Evolutionary conservation across 2,797 vertebrate species (phyloP).

Genomic region (Enteromius thamalakanensis): DNA sequence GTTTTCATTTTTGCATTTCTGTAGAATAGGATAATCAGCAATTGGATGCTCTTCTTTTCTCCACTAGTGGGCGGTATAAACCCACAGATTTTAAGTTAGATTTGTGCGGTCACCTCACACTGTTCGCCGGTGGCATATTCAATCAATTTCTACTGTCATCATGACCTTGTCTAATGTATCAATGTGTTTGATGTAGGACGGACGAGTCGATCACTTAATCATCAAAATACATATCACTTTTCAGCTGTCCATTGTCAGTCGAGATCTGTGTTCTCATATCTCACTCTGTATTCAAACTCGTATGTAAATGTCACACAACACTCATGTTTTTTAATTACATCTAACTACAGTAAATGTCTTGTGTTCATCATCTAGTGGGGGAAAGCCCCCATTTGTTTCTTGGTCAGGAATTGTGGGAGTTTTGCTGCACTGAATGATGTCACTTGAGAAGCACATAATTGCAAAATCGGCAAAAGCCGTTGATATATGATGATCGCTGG

Average conservation of each 20-base stretch:
- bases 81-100: conserved; percentile 47
- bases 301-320: background rate
- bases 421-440: conserved; percentile 45
- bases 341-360: conserved; percentile 5
- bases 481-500: conserved; percentile 1
- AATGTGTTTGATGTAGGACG: conserved; percentile 12
- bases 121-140: conserved; percentile 1
- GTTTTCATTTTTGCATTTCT: background rate
- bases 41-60: background rate
- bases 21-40: background rate
- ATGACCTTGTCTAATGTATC: conserved; percentile 40
- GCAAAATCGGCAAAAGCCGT: conserved; percentile 48
- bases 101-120: conserved; percentile 11
- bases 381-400: conserved; percentile 12
- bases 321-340: background rate
- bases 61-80: conserved; percentile 77
- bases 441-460: conserved; percentile 40
- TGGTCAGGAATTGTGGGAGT: conserved; percentile 5
- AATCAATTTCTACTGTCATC: conserved; percentile 21
- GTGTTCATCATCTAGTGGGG: background rate
- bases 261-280: background rate
- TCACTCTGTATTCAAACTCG: background rate
- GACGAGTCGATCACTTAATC: conserved; percentile 6
- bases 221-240: conserved; percentile 1
- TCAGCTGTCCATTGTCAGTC: background rate